Percentiles rank a stretch among this genome's conserved stretches.
These are phyloP conservation scores for Eriosoma lanigerum DNA, from an alignment of 1,140 invertebrate genomes.

Conservation along the genomic window DNA sequence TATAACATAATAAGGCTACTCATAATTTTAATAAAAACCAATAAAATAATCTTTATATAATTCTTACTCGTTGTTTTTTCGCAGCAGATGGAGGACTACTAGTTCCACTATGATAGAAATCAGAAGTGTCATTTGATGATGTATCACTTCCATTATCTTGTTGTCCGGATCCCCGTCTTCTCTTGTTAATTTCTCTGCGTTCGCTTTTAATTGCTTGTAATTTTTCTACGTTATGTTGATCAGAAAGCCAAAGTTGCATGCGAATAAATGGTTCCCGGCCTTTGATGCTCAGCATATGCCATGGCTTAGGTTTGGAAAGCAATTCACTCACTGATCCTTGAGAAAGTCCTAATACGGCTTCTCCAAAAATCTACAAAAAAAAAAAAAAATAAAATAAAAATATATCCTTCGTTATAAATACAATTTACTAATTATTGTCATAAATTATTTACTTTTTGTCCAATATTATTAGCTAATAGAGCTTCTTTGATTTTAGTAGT, in stretches of 20 bases:
- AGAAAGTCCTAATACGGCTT: constrained; percentile 91
- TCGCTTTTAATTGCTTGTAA: constrained; percentile 86
- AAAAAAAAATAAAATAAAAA: background rate
- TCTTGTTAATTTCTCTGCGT: constrained; percentile 83
- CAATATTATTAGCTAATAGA: constrained; percentile 93
- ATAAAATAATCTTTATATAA: constrained; percentile 57
- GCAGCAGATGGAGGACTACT: constrained; percentile 68
- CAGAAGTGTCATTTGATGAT: constrained; percentile 83
- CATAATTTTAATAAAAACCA: background rate
- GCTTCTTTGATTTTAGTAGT: constrained; percentile 98
- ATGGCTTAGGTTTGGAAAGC: constrained; percentile 96
- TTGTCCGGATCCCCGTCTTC: constrained; percentile 64
- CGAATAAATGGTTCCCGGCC: constrained; percentile 96
- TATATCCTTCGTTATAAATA: background rate
- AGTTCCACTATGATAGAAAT: constrained; percentile 79
- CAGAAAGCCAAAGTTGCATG: constrained; percentile 96
- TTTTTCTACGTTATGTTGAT: constrained; percentile 88
- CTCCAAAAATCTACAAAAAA: constrained; percentile 80
- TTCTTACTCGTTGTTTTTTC: constrained; percentile 76
- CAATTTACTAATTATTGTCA: background rate
- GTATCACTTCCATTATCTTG: constrained; percentile 80
- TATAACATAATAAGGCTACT: too few species aligned
- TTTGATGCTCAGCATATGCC: constrained; percentile 99
- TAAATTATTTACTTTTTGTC: constrained; percentile 77
- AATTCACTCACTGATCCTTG: constrained; percentile 97